phyloP scores from a whole-genome alignment of 2,888 invertebrate species.

The Philonicus albiceps region DNA sequence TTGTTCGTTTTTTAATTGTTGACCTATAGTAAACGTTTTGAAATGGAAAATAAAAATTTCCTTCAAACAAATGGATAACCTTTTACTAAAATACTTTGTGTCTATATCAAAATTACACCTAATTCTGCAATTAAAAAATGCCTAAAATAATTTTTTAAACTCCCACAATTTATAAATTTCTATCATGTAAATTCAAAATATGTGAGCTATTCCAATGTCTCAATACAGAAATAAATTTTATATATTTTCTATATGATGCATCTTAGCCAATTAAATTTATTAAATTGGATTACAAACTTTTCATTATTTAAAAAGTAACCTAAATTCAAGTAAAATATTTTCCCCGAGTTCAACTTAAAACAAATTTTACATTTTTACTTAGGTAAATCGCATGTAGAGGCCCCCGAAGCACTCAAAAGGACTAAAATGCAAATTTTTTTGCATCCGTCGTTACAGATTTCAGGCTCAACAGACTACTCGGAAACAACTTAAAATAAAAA shows the following conservation, averaged over 20 bases:
- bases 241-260: neutral
- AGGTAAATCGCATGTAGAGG: neutral
- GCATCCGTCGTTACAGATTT: neutral
- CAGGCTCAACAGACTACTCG: neutral
- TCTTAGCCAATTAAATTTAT: neutral
- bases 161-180: no score
- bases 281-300: neutral
- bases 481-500: neutral
- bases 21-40: no score
- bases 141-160: no score
- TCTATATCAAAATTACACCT: no score
- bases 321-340: neutral
- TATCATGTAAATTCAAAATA: no score
- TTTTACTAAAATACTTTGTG: no score
- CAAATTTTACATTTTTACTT: neutral
- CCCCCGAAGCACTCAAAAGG: neutral
- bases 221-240: neutral
- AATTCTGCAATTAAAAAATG: no score
- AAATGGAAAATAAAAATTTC: no score
- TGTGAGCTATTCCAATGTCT: no score
- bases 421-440: neutral
- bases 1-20: no score
- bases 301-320: neutral
- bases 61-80: no score
- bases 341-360: neutral